phyloP scores from a whole-genome alignment of 2,113 vertebrate species.

The Ophthalmolycus amberensis region DNA sequence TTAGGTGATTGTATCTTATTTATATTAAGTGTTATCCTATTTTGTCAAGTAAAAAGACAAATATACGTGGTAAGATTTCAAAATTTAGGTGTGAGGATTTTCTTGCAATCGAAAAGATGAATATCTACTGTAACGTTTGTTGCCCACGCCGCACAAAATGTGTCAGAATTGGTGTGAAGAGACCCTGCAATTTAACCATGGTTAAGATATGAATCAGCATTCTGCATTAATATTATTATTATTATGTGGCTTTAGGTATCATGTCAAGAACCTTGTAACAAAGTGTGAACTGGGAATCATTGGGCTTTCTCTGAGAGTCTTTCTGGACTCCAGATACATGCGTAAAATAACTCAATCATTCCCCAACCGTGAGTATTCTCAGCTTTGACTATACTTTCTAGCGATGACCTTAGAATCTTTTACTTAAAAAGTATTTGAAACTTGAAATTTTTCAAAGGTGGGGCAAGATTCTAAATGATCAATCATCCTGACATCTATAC shows the following conservation, averaged over 20 bases:
- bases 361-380: not conserved
- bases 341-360: too few relatives aligned
- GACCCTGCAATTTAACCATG: conserved; percentile 8
- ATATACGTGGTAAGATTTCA: not conserved
- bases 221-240: not conserved
- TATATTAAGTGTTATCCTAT: not conserved
- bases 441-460: not conserved
- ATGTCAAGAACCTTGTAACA: not conserved
- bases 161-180: conserved; percentile 16
- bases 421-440: not conserved
- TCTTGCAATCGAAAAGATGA: not conserved
- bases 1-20: not conserved
- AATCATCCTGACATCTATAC: not conserved
- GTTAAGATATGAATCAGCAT: not conserved
- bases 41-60: not conserved
- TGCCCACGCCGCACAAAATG: not conserved
- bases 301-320: not conserved
- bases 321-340: not conserved
- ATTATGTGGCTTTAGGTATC: conserved; percentile 1
- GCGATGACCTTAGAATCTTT: not conserved
- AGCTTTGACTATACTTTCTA: not conserved
- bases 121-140: not conserved
- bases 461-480: not conserved
- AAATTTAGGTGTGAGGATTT: not conserved
- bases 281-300: not conserved